Conservation (phyloP, 2,888 invertebrate species). For the Protodeltote pygarga region DNA sequence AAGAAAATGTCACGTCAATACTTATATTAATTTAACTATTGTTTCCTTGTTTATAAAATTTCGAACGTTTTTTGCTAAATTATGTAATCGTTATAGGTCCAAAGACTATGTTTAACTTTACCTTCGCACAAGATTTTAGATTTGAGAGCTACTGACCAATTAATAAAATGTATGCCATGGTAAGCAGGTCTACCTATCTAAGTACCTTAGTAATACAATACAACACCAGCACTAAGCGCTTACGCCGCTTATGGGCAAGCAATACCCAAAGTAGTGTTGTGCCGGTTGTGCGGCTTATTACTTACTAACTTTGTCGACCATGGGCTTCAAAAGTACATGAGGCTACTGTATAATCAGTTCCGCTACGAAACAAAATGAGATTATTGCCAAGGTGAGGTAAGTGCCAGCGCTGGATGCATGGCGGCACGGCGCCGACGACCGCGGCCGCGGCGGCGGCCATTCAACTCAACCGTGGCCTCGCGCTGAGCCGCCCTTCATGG, state of each 20-base stretch:
- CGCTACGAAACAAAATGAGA: slow-evolving; percentile 74
- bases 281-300: slow-evolving; percentile 14
- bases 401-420: slow-evolving; percentile 70
- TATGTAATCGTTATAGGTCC: no score
- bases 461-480: slow-evolving; percentile 77
- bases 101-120: no score
- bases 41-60: no score
- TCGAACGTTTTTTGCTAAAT: no score
- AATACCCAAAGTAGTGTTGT: slow-evolving; percentile 10
- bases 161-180: no score
- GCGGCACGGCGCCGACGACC: slow-evolving; percentile 69
- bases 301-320: slow-evolving; percentile 28
- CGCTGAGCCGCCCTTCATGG: slow-evolving; percentile 55
- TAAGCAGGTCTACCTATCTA: no score
- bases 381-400: slow-evolving; percentile 81
- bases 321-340: slow-evolving; percentile 49
- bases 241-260: slow-evolving; percentile 1
- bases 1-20: no score
- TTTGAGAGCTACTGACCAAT: no score
- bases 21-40: no score
- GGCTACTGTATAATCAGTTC: slow-evolving; percentile 65
- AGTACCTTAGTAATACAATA: no score
- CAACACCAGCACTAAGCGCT: neutral
- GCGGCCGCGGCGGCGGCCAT: slow-evolving; percentile 70
- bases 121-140: no score